These are phyloP conservation scores for Amphipoea oculea DNA, from an alignment of 2,888 invertebrate genomes.

Conservation along the genomic window DNA sequence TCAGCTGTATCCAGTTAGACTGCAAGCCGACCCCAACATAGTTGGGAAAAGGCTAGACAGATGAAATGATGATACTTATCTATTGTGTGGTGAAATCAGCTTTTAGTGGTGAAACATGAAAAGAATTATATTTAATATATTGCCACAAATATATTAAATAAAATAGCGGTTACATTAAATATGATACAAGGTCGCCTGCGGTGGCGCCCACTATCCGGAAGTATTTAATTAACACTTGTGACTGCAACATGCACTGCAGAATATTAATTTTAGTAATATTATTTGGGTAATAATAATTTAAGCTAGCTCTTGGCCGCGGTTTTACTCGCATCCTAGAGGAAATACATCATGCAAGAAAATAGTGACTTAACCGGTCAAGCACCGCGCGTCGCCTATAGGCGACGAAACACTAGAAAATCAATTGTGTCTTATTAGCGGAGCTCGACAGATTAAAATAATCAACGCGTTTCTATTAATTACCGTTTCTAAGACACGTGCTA, in stretches of 20 bases:
- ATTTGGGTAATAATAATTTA: not conserved
- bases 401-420: no score
- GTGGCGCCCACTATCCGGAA: constrained; percentile 69
- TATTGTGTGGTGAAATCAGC: not conserved
- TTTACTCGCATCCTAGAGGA: not conserved
- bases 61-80: no score
- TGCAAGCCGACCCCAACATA: no score
- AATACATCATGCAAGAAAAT: not conserved
- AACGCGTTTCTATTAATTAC: not conserved
- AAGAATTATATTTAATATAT: not conserved
- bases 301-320: not conserved
- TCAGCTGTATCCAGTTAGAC: no score
- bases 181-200: not conserved
- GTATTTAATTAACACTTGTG: constrained; percentile 74
- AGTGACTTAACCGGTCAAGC: no score
- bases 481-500: not conserved
- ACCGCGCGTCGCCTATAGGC: no score
- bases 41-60: no score
- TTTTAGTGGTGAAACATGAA: not conserved
- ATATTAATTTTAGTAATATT: not conserved
- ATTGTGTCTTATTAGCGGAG: no score
- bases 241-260: constrained; percentile 41
- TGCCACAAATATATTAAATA: constrained; percentile 3
- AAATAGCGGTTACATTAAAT: constrained; percentile 28
- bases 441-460: no score